phyloP scores from a whole-genome alignment of 2,113 vertebrate species.

The Rhagologus leucostigma region DNA sequence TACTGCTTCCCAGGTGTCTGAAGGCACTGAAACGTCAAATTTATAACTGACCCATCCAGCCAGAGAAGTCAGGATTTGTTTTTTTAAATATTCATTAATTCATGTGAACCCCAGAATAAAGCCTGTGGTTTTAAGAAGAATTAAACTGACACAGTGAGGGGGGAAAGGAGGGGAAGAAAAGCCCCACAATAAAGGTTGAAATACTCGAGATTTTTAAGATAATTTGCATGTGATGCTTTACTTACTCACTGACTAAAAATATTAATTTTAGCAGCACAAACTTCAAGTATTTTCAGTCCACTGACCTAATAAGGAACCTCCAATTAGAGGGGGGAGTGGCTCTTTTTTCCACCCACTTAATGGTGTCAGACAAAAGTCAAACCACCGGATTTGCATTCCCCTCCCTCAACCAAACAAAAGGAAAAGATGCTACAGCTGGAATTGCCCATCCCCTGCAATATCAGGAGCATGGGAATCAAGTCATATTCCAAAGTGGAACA shows the following conservation, averaged over 20 bases:
- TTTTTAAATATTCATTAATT: background rate
- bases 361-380: background rate
- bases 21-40: background rate
- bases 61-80: background rate
- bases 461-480: background rate
- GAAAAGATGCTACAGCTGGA: background rate
- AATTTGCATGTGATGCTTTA: background rate
- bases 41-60: background rate
- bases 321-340: background rate
- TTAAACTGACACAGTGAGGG: background rate
- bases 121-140: background rate
- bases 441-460: background rate
- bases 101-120: background rate
- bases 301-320: background rate
- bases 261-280: constrained; percentile 6
- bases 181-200: background rate
- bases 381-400: background rate
- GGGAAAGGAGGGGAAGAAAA: background rate
- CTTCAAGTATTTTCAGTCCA: background rate
- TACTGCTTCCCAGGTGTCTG: background rate
- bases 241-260: background rate
- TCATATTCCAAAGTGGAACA: background rate
- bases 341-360: background rate
- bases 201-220: background rate
- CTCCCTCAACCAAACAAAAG: background rate